A percentile compares a stretch with the other conserved stretches of the same genome.
Conservation (phyloP, 2,113 vertebrate genomes). For the Amphiprion ocellaris region DNA sequence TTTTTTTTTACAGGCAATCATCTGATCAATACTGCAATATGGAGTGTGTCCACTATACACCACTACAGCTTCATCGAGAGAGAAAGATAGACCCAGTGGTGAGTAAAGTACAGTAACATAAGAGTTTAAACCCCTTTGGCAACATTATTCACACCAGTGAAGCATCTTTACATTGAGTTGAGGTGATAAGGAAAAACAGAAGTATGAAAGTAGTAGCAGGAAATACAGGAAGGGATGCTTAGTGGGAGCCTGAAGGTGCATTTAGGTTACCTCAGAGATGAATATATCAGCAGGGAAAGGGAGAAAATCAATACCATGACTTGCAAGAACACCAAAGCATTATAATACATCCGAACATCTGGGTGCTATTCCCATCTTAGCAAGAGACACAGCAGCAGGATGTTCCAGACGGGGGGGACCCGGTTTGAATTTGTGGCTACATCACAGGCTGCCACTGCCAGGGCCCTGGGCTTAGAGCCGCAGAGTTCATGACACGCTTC, state of each 20-base stretch:
- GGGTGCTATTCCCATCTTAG: constrained; percentile 71
- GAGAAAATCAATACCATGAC: constrained; percentile 57
- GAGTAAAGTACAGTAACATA: constrained; percentile 8
- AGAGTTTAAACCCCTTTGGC: not conserved
- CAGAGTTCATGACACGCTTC: constrained; percentile 75
- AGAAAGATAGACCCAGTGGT: not conserved
- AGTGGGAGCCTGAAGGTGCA: constrained; percentile 15
- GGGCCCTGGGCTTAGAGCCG: constrained; percentile 66
- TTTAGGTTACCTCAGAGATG: constrained; percentile 40
- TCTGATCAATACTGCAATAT: not conserved
- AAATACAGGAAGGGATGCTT: constrained; percentile 32
- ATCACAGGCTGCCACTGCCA: constrained; percentile 68
- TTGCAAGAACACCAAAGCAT: constrained; percentile 57
- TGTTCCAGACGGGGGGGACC: constrained; percentile 62
- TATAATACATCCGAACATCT: constrained; percentile 71
- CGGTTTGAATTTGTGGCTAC: constrained; percentile 69
- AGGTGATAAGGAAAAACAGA: constrained; percentile 25
- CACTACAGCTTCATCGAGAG: not conserved
- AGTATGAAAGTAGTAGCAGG: constrained; percentile 20
- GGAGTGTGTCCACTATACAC: not conserved
- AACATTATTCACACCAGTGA: not conserved
- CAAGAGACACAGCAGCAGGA: constrained; percentile 67
- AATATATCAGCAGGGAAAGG: constrained; percentile 44
- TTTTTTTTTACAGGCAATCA: no score
- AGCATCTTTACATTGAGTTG: constrained; percentile 14